Percentiles rank a stretch among this genome's conserved stretches.
Evolutionary conservation across 2,113 vertebrate genomes (phyloP).

Genomic region (Cyprinodon variegatus): DNA sequence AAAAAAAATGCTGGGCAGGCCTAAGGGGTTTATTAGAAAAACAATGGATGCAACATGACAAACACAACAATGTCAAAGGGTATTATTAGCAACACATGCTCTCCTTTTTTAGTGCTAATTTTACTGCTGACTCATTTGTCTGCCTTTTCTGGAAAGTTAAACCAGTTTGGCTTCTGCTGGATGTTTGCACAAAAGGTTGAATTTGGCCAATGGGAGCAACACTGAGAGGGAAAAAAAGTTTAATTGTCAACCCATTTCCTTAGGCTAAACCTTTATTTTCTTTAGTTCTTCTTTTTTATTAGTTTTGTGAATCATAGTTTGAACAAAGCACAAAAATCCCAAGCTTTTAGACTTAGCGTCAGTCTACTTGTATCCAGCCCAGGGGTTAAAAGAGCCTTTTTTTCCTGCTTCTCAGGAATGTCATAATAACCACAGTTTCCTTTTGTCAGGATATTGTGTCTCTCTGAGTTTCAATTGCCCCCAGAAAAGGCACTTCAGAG

Average conservation of each 20-base stretch:
- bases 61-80: neutral
- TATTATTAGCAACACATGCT: neutral
- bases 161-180: neutral
- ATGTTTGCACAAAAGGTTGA: constrained; percentile 35
- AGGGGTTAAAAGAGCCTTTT: constrained; percentile 49
- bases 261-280: constrained; percentile 41
- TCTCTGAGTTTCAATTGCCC: constrained; percentile 86
- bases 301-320: constrained; percentile 15
- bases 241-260: constrained; percentile 43
- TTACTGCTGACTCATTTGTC: constrained; percentile 49
- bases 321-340: constrained; percentile 35
- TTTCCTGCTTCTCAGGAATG: constrained; percentile 86
- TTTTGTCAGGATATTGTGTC: constrained; percentile 90
- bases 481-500: constrained; percentile 82
- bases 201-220: constrained; percentile 19
- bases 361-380: constrained; percentile 38
- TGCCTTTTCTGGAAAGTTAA: constrained; percentile 7
- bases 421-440: constrained; percentile 87
- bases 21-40: no score
- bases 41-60: neutral
- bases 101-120: constrained; percentile 48
- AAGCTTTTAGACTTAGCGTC: constrained; percentile 47
- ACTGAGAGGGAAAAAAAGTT: constrained; percentile 43
- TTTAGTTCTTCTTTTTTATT: constrained; percentile 46
- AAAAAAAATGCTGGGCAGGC: no score